phyloP scores from a whole-genome alignment of 2,888 invertebrate genomes.

The Diarsia brunnea region DNA sequence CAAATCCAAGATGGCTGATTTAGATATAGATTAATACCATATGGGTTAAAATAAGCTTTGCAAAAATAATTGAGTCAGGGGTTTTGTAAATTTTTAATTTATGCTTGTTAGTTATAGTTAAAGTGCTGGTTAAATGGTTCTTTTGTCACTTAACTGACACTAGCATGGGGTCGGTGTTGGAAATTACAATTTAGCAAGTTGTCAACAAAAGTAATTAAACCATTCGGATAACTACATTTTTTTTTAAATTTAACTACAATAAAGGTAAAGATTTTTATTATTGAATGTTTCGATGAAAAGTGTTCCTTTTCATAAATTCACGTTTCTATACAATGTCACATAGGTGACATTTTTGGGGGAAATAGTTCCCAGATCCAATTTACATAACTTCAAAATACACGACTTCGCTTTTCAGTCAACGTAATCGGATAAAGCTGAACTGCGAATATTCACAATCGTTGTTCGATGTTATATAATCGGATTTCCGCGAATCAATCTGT shows the following conservation, averaged over 20 bases:
- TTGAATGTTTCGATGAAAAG: not conserved
- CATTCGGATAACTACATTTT: no score
- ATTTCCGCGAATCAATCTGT: slow-evolving; percentile 37
- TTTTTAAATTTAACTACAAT: no score
- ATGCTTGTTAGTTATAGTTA: not conserved
- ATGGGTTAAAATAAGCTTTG: no score
- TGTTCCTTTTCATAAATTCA: not conserved
- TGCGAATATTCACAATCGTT: slow-evolving; percentile 28
- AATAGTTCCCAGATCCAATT: slow-evolving; percentile 9
- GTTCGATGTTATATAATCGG: slow-evolving; percentile 34
- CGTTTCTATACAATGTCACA: no score
- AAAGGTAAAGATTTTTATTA: no score
- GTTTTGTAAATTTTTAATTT: no score
- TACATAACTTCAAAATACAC: slow-evolving; percentile 11
- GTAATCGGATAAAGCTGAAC: slow-evolving; percentile 29
- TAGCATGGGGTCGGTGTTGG: not conserved
- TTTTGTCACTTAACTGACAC: not conserved
- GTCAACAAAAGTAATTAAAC: not conserved
- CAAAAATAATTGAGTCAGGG: no score
- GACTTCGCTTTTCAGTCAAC: not conserved
- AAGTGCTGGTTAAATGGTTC: not conserved
- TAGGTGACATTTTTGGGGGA: no score
- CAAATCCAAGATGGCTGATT: no score
- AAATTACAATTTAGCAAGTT: not conserved
- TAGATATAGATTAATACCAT: no score